Percentiles rank a stretch among this genome's conserved stretches.
phyloP scores from a whole-genome alignment of 2,113 vertebrate genomes.

The Otolemur garnettii region DNA sequence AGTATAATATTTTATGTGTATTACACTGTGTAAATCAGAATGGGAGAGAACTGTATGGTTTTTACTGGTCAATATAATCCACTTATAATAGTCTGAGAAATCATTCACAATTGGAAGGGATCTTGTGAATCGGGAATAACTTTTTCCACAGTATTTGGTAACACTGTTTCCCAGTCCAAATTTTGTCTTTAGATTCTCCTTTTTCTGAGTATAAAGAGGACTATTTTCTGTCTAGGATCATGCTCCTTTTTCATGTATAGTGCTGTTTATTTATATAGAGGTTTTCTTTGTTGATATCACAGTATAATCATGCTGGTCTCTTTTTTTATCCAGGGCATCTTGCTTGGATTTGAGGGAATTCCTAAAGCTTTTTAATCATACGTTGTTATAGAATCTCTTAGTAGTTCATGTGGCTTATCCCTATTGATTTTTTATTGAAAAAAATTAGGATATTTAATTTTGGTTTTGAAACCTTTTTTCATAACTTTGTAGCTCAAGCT shows the following conservation, averaged over 20 bases:
- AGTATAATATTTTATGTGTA: background rate
- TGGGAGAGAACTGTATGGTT: background rate
- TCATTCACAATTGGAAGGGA: background rate
- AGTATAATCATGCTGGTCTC: background rate
- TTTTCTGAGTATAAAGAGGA: background rate
- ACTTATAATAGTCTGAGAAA: background rate
- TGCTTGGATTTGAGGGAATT: conserved; percentile 25
- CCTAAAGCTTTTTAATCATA: background rate
- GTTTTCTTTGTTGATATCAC: conserved; percentile 38
- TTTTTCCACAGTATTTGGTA: conserved; percentile 40
- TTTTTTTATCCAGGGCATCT: background rate
- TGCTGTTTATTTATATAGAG: conserved; percentile 26
- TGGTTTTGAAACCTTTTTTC: conserved; percentile 10
- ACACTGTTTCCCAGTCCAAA: background rate
- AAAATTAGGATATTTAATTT: conserved; percentile 14
- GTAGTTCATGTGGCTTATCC: background rate
- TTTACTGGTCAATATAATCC: background rate
- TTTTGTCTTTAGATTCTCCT: background rate
- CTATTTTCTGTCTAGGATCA: background rate
- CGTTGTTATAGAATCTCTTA: conserved; percentile 19
- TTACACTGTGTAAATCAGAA: background rate
- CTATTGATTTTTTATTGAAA: conserved; percentile 17
- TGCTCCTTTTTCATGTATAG: background rate
- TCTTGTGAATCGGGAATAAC: background rate
- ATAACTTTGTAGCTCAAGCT: conserved; percentile 2